A percentile compares a stretch with the other conserved stretches of the same genome.
Conservation (phyloP, 2,113 vertebrate genomes). For the Calidris pygmaea region DNA sequence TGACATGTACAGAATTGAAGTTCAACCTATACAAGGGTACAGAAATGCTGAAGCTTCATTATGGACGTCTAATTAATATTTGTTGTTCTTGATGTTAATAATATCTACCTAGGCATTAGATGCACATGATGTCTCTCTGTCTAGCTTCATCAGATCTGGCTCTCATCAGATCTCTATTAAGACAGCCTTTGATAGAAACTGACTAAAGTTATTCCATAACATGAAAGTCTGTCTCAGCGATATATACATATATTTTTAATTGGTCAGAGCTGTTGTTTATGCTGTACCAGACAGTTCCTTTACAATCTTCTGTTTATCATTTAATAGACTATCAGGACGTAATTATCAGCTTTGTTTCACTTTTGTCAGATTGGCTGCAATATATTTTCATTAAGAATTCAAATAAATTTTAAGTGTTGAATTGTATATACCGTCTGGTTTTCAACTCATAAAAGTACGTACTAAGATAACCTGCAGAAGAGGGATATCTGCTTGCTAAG, state of each 20-base stretch:
- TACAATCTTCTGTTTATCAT: background rate
- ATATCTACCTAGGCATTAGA: background rate
- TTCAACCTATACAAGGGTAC: background rate
- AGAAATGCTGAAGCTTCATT: background rate
- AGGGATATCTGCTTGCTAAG: background rate
- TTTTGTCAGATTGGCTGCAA: background rate
- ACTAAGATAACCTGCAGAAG: background rate
- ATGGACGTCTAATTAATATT: constrained; percentile 3
- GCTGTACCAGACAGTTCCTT: background rate
- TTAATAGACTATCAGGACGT: background rate
- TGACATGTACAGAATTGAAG: background rate
- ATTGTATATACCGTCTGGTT: background rate
- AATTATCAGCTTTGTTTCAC: background rate
- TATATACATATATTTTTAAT: background rate
- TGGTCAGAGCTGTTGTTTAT: constrained; percentile 13
- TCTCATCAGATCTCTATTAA: constrained; percentile 11
- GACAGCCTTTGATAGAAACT: constrained; percentile 31
- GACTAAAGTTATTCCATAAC: background rate
- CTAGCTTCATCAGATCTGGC: background rate
- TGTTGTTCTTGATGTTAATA: constrained; percentile 1
- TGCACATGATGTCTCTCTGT: background rate
- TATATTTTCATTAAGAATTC: background rate
- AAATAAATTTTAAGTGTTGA: background rate
- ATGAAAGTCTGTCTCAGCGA: background rate
- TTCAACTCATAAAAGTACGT: background rate